phyloP scores from a whole-genome alignment of 2,888 invertebrate genomes.

The Sphaerophoria taeniata region DNA sequence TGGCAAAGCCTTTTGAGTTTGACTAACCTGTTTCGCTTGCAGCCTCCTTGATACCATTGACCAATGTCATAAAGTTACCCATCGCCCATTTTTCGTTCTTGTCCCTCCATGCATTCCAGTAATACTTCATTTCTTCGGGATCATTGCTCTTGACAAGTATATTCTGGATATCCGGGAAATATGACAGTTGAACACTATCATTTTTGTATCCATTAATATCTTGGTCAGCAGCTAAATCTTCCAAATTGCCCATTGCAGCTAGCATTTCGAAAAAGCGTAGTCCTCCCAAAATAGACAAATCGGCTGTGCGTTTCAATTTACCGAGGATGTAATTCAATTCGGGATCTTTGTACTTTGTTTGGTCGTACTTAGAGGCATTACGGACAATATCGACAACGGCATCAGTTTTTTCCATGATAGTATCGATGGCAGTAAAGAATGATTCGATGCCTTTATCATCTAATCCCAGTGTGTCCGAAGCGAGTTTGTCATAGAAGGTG shows the following conservation, averaged over 20 bases:
- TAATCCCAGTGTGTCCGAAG: background rate
- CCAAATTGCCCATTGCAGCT: background rate
- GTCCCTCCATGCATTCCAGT: conserved; percentile 63
- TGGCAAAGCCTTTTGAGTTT: background rate
- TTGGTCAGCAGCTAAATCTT: background rate
- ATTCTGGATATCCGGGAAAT: conserved; percentile 76
- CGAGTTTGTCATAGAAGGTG: background rate
- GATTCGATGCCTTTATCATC: background rate
- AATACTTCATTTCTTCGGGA: conserved; percentile 61
- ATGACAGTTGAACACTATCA: conserved; percentile 75
- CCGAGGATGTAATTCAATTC: background rate
- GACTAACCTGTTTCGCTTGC: background rate
- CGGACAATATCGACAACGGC: background rate
- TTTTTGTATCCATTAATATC: background rate
- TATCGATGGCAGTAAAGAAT: background rate
- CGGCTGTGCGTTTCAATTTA: background rate
- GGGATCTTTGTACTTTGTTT: conserved; percentile 3
- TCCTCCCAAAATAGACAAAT: background rate
- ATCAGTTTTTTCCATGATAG: background rate
- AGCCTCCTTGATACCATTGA: conserved; percentile 10
- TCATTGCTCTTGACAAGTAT: conserved; percentile 46
- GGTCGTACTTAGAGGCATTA: background rate
- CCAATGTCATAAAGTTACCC: background rate
- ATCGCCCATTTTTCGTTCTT: conserved; percentile 77
- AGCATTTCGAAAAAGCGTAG: background rate